Percentiles rank a stretch among this genome's conserved stretches.
phyloP scores from a whole-genome alignment of 2,113 vertebrate species.

The Pedionomus torquatus region DNA sequence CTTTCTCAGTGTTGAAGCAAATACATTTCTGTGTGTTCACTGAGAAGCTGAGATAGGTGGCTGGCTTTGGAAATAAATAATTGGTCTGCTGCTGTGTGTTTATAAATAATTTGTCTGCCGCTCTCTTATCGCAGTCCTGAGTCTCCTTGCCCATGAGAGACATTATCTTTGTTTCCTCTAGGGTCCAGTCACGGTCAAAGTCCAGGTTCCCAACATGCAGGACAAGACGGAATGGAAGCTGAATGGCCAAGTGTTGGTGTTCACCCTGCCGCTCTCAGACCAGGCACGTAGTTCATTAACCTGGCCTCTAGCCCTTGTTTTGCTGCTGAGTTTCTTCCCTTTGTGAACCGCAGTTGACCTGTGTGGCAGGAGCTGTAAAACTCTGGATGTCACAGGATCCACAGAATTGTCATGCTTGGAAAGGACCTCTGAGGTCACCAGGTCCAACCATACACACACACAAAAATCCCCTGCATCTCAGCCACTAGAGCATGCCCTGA shows the following conservation, averaged over 20 bases:
- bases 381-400: background rate
- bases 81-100: background rate
- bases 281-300: constrained; percentile 79
- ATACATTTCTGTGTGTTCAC: background rate
- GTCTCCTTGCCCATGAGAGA: background rate
- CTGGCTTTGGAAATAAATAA: background rate
- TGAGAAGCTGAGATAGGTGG: background rate
- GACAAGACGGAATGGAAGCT: constrained; percentile 99
- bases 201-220: constrained; percentile 99
- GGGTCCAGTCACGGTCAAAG: constrained; percentile 97
- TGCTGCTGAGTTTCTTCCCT: background rate
- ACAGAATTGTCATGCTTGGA: no score
- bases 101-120: background rate
- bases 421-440: no score
- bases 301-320: background rate
- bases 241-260: constrained; percentile 92
- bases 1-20: background rate
- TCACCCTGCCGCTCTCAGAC: constrained; percentile 94
- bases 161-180: constrained; percentile 52
- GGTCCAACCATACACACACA: no score
- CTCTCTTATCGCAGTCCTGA: background rate
- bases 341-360: background rate
- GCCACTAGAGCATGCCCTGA: no score
- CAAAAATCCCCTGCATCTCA: no score
- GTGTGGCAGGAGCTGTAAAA: background rate